Evolutionary conservation across 2,888 invertebrate genomes (phyloP).

Genomic region (Yponomeuta malinellus): DNA sequence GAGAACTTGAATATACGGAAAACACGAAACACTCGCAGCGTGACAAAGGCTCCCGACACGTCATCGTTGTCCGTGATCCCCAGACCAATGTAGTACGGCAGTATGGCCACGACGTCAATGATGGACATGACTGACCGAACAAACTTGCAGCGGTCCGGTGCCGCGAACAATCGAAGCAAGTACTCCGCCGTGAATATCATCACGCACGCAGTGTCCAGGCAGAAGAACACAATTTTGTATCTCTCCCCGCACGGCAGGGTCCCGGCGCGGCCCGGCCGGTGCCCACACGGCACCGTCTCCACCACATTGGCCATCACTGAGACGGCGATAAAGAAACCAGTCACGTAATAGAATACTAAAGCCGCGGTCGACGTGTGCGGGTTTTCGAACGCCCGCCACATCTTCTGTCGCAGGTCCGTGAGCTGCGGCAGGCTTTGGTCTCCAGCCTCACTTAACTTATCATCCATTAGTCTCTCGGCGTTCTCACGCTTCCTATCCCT

Average conservation of each 20-base stretch:
- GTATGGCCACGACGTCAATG: constrained; percentile 99
- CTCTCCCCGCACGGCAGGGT: constrained; percentile 97
- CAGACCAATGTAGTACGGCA: constrained; percentile 99
- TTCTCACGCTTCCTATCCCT: constrained; percentile 99
- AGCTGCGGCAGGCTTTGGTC: constrained; percentile 92
- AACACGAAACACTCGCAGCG: constrained; percentile 98
- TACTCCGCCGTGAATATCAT: constrained; percentile 99
- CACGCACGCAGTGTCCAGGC: constrained; percentile 99
- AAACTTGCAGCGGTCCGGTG: constrained; percentile 98
- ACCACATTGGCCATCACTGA: constrained; percentile 99
- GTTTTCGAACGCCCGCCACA: constrained; percentile 99
- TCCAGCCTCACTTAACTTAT: constrained; percentile 94
- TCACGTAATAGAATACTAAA: constrained; percentile 99
- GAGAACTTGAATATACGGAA: constrained; percentile 99
- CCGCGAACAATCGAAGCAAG: constrained; percentile 94
- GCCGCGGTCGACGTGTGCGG: constrained; percentile 99
- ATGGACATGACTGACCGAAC: constrained; percentile 99
- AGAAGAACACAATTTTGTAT: constrained; percentile 99
- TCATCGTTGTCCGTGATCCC: constrained; percentile 99
- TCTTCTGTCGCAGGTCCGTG: constrained; percentile 92
- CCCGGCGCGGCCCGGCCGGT: constrained; percentile 89
- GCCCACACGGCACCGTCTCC: constrained; percentile 96
- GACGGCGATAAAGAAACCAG: constrained; percentile 99
- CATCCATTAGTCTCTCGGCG: constrained; percentile 98
- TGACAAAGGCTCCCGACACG: constrained; percentile 99